Conservation (phyloP, 2,888 invertebrate genomes). For the Drosophila putrida region DNA sequence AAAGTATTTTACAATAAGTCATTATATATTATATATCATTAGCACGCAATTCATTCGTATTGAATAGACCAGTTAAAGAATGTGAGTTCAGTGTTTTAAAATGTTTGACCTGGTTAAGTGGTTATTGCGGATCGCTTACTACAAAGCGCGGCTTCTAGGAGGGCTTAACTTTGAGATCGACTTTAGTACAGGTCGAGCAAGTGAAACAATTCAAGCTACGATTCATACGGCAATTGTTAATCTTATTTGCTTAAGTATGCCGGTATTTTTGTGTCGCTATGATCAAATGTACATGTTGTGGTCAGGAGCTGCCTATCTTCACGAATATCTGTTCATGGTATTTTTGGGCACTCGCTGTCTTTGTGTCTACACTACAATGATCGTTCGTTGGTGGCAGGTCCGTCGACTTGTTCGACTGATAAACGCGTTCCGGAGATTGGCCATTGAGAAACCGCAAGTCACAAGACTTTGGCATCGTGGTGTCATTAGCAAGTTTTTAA, state of each 20-base stretch:
- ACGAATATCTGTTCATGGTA: background rate
- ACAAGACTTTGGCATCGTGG: background rate
- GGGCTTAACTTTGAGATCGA: slow-evolving; percentile 13
- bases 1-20: background rate
- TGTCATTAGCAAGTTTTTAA: background rate
- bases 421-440: slow-evolving; percentile 1
- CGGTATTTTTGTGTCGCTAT: background rate
- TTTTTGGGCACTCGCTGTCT: background rate
- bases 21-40: background rate
- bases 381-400: background rate
- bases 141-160: slow-evolving; percentile 2
- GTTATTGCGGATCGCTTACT: slow-evolving; percentile 9
- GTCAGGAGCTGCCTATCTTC: background rate
- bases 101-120: slow-evolving; percentile 11
- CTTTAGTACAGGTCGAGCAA: slow-evolving; percentile 1
- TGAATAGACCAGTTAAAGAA: background rate
- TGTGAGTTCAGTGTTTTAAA: background rate
- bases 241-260: background rate
- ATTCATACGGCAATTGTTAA: background rate
- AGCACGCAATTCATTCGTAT: background rate
- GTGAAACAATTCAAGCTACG: background rate
- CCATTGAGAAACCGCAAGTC: background rate
- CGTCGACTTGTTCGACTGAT: background rate
- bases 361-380: background rate
- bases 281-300: background rate